These are phyloP conservation scores for Lutraria lutraria DNA, from an alignment of 2,888 invertebrate species.

Conservation along the genomic window DNA sequence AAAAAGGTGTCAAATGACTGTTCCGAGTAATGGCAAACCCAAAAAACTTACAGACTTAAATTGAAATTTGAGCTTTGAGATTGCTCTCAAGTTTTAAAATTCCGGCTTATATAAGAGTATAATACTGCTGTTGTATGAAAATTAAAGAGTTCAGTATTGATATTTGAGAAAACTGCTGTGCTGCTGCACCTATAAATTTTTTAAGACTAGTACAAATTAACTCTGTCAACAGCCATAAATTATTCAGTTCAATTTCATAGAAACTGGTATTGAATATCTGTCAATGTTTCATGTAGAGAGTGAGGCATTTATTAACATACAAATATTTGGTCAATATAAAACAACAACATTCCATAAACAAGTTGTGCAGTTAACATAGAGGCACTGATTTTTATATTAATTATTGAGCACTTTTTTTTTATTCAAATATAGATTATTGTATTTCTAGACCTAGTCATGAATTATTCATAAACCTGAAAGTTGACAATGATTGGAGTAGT, in stretches of 20 bases:
- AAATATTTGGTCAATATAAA: not conserved
- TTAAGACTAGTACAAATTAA: not conserved
- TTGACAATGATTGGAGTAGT: not conserved
- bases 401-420: not conserved
- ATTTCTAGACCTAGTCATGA: not conserved
- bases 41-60: too few species aligned
- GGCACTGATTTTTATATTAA: not conserved
- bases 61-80: too few species aligned
- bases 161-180: not conserved
- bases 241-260: constrained; percentile 7
- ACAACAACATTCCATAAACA: not conserved
- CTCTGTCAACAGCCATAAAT: constrained; percentile 18
- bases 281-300: not conserved
- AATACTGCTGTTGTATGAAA: not conserved
- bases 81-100: too few species aligned
- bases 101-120: too few species aligned
- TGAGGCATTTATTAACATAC: constrained; percentile 6
- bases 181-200: not conserved
- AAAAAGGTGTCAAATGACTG: too few species aligned
- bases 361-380: not conserved
- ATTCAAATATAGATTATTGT: constrained; percentile 12
- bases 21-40: too few species aligned
- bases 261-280: constrained; percentile 14
- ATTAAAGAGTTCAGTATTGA: not conserved
- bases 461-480: not conserved